Evolutionary conservation across 1,140 invertebrate genomes (phyloP).

Genomic region (Bombus vancouverensis): DNA sequence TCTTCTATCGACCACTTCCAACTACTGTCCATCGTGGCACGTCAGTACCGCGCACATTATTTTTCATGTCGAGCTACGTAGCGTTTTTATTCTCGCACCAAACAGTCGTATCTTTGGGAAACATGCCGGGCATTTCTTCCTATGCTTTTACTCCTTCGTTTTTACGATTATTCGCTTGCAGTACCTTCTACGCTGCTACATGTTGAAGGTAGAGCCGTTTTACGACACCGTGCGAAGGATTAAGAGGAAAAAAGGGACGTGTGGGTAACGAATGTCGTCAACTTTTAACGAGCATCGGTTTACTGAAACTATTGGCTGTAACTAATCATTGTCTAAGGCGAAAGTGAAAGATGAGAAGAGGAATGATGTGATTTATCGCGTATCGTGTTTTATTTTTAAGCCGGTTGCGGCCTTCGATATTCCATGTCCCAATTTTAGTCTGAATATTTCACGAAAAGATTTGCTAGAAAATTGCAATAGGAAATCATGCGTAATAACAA

Average conservation of each 20-base stretch:
- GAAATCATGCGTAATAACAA: no score
- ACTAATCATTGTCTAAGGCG: background rate
- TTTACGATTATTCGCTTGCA: slow-evolving; percentile 21
- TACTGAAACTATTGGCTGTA: background rate
- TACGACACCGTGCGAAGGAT: background rate
- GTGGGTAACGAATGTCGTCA: background rate
- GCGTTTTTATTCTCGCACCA: background rate
- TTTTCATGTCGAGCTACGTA: background rate
- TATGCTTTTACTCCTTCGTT: background rate
- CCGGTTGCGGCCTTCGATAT: background rate
- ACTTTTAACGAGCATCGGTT: background rate
- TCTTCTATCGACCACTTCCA: background rate
- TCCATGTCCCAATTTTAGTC: background rate
- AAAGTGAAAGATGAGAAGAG: background rate
- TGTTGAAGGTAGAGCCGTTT: background rate
- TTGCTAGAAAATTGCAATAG: no score
- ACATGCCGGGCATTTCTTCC: slow-evolving; percentile 1
- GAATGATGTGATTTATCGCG: background rate
- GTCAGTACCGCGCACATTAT: background rate
- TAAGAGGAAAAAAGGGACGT: no score
- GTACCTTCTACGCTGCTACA: no score
- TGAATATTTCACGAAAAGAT: no score
- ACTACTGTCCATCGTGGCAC: background rate
- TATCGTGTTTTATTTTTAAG: background rate
- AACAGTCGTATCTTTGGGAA: slow-evolving; percentile 22